phyloP scores from a whole-genome alignment of 2,797 vertebrate species.

The Crocidura indochinensis region DNA sequence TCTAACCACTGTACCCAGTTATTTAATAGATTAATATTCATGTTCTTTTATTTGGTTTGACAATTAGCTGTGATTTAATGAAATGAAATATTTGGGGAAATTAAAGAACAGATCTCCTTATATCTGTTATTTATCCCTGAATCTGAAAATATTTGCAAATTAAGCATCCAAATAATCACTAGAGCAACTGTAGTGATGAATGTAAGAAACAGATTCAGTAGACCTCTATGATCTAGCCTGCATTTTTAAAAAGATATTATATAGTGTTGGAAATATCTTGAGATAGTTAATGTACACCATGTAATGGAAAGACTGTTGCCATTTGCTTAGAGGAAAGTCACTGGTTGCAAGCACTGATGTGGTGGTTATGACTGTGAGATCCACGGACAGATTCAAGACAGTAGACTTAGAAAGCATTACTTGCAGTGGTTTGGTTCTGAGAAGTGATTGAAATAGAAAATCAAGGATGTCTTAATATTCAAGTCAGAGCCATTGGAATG shows the following conservation, averaged over 20 bases:
- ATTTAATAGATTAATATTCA: not conserved
- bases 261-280: not conserved
- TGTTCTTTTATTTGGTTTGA: constrained; percentile 33
- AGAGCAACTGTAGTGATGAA: not conserved
- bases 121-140: not conserved
- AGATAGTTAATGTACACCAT: not conserved
- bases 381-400: not conserved
- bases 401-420: not conserved
- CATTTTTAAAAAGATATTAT: not conserved
- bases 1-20: not conserved
- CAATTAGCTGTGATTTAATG: constrained; percentile 4
- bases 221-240: not conserved
- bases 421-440: not conserved
- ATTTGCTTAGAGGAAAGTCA: not conserved
- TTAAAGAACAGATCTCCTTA: not conserved
- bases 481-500: not conserved
- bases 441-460: not conserved
- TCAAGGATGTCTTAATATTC: constrained; percentile 16
- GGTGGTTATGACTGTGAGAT: not conserved
- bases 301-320: too few relatives aligned
- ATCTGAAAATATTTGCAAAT: constrained; percentile 53
- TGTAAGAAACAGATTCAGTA: not conserved
- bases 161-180: not conserved
- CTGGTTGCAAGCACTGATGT: not conserved
- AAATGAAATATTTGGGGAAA: constrained; percentile 11